Percentiles rank a stretch among this genome's conserved stretches.
These are phyloP conservation scores for Osmoderma eremita DNA, from an alignment of 2,888 invertebrate species.

Conservation along the genomic window DNA sequence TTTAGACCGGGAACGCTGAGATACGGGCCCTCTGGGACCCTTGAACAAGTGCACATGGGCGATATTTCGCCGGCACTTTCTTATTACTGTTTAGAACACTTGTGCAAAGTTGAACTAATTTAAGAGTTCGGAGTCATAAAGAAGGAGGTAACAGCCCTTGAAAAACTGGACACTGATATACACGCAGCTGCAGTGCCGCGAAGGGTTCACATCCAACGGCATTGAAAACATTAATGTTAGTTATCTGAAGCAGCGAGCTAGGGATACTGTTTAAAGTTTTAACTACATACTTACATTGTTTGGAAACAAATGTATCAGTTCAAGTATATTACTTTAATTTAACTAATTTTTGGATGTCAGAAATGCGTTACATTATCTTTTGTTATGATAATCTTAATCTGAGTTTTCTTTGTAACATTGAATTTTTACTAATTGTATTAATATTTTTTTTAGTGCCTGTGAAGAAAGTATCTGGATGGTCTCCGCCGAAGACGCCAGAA, in stretches of 20 bases:
- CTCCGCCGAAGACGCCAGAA: slow-evolving; percentile 49
- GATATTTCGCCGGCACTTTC: slow-evolving; percentile 61
- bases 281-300: slow-evolving; percentile 43
- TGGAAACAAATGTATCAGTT: slow-evolving; percentile 31
- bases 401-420: background rate
- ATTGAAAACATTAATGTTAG: slow-evolving; percentile 17
- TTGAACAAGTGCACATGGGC: slow-evolving; percentile 58
- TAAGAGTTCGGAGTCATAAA: slow-evolving; percentile 63
- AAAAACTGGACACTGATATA: slow-evolving; percentile 51
- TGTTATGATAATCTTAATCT: background rate
- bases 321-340: background rate
- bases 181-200: slow-evolving; percentile 40
- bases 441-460: slow-evolving; percentile 50
- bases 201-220: slow-evolving; percentile 16
- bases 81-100: slow-evolving; percentile 63
- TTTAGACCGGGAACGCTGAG: slow-evolving; percentile 56
- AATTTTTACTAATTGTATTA: slow-evolving; percentile 4
- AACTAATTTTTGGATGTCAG: background rate
- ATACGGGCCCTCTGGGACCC: slow-evolving; percentile 59
- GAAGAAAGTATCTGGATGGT: slow-evolving; percentile 48
- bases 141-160: slow-evolving; percentile 63
- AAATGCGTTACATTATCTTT: background rate
- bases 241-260: slow-evolving; percentile 17
- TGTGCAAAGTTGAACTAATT: slow-evolving; percentile 64
- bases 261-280: slow-evolving; percentile 39